Percentiles rank a stretch among this genome's conserved stretches.
These are phyloP conservation scores for Marronus borbonicus DNA, from an alignment of 2,888 invertebrate genomes.

Conservation along the genomic window DNA sequence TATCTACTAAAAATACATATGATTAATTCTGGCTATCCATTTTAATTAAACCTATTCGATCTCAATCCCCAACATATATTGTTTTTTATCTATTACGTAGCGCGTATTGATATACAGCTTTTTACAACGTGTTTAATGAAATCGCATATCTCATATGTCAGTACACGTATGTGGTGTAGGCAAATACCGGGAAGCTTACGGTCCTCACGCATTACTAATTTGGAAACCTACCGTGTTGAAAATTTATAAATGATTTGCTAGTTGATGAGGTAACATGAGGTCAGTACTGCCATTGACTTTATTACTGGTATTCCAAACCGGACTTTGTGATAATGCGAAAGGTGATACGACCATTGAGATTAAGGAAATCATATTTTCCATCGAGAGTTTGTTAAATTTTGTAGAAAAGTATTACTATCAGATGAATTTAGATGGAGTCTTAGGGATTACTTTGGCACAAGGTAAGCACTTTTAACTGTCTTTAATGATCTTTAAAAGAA, in stretches of 20 bases:
- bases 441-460: constrained; percentile 67
- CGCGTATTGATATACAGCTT: constrained; percentile 25
- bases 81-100: constrained; percentile 29
- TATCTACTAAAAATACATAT: constrained; percentile 11
- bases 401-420: constrained; percentile 63
- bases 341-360: constrained; percentile 37
- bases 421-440: constrained; percentile 67
- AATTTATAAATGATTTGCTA: constrained; percentile 16
- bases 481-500: not conserved
- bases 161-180: not conserved
- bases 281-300: not conserved
- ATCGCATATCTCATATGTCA: constrained; percentile 13
- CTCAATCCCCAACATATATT: constrained; percentile 21
- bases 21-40: constrained; percentile 18
- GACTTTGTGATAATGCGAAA: not conserved
- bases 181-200: constrained; percentile 10
- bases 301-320: not conserved
- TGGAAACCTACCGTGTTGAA: not conserved
- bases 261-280: constrained; percentile 37
- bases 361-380: constrained; percentile 46
- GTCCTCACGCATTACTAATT: not conserved
- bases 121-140: constrained; percentile 17
- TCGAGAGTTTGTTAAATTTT: constrained; percentile 63
- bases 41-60: constrained; percentile 39
- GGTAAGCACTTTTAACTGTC: constrained; percentile 61